Evolutionary conservation across 2,797 vertebrate genomes (phyloP).

Genomic region (Acrossocheilus wenchowensis): DNA sequence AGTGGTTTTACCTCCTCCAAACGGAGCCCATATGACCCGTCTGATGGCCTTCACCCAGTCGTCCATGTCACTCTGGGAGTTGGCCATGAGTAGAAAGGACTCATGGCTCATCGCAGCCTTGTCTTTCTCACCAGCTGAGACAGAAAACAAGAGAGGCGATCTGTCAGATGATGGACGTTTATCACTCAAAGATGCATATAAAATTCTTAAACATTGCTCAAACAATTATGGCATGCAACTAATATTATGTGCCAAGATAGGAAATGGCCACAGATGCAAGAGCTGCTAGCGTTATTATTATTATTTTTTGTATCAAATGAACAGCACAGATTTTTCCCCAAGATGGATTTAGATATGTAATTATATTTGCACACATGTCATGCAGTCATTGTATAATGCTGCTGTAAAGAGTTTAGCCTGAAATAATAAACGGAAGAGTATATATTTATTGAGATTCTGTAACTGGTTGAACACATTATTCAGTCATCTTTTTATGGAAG

Average conservation of each 20-base stretch:
- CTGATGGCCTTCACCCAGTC: slow-evolving; percentile 97
- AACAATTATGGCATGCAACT: neutral
- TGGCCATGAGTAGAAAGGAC: slow-evolving; percentile 93
- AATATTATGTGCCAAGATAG: neutral
- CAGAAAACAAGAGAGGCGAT: slow-evolving; percentile 53
- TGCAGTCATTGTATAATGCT: neutral
- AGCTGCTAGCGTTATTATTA: neutral
- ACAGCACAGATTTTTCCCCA: neutral
- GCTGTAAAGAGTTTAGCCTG: neutral
- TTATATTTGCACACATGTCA: neutral
- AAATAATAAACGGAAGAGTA: neutral
- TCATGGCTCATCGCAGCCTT: slow-evolving; percentile 88
- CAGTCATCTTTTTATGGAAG: neutral
- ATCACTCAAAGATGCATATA: neutral
- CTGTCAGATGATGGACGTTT: neutral
- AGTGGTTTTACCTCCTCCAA: slow-evolving; percentile 86
- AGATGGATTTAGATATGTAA: neutral
- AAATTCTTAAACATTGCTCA: neutral
- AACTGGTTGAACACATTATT: neutral
- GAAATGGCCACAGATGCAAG: neutral
- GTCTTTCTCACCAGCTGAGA: slow-evolving; percentile 84
- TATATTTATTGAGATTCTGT: neutral
- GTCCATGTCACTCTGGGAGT: slow-evolving; percentile 94
- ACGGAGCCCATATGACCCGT: slow-evolving; percentile 92
- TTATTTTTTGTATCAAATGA: neutral